Evolutionary conservation across 2,888 invertebrate genomes (phyloP).

Genomic region (Anarsia innoxiella): DNA sequence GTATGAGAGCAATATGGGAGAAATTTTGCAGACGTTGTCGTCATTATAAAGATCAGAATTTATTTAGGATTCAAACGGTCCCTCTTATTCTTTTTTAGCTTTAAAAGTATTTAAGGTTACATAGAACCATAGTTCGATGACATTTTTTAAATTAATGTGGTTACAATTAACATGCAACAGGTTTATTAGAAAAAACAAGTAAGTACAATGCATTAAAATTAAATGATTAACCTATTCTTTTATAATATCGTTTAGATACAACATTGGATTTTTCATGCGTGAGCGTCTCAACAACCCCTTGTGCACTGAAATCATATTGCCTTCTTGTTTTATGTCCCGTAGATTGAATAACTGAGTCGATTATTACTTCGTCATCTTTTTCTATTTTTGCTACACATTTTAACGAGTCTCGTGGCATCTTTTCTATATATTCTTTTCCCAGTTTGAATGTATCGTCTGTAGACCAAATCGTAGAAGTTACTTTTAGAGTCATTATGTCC

Average conservation of each 20-base stretch:
- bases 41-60: too few relatives aligned
- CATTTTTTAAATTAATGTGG: too few relatives aligned
- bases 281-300: conserved; percentile 17
- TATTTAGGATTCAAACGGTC: too few relatives aligned
- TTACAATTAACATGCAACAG: too few relatives aligned
- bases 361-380: conserved; percentile 34
- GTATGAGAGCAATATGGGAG: too few relatives aligned
- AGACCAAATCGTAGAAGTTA: conserved; percentile 54
- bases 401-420: conserved; percentile 54
- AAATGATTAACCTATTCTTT: conserved; percentile 1
- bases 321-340: conserved; percentile 32
- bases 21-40: too few relatives aligned
- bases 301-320: conserved; percentile 50
- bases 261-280: conserved; percentile 7
- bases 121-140: too few relatives aligned
- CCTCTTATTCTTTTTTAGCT: too few relatives aligned
- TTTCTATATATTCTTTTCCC: conserved; percentile 70
- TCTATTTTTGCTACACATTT: conserved; percentile 20
- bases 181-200: too few relatives aligned
- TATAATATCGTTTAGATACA: conserved; percentile 7
- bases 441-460: conserved; percentile 54
- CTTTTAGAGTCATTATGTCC: conserved; percentile 64
- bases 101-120: too few relatives aligned
- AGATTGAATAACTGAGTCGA: conserved; percentile 44
- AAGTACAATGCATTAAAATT: too few relatives aligned